Evolutionary conservation across 2,113 vertebrate species (phyloP), one percentile per base, ranked within the genome.

Genomic region (Agelaius phoeniceus): DNA sequence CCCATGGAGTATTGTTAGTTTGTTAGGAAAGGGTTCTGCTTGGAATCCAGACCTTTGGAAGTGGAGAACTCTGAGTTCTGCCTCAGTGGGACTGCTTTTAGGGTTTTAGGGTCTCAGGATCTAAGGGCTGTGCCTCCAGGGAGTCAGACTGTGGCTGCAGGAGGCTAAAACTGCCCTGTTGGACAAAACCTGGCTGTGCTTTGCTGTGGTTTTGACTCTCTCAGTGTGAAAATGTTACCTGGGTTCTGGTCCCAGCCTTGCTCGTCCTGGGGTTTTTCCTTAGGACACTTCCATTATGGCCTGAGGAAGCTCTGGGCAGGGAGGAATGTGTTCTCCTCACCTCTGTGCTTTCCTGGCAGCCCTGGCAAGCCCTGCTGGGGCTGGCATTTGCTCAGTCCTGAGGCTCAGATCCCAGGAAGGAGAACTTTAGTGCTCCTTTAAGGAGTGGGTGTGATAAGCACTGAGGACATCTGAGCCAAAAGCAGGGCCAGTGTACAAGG

Each of bases 131-230:
- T 52, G 18, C n/a, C n/a, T 92, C 48, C 6, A 8, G 61, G 58
- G 39, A 72, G n/a, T 58, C n/a, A 30, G 3, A 31, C 10, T 71
- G 13, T 87, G 83, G 10, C 52, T 82, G 26, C 28, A 84, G 63
- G n/a, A n/a, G 13, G 49, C 15, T 59, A 15, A 49, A 72, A 46
- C 10, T 82, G 48, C 33, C 15, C 15, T 54, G 13, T 26, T 66
- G 61, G 26, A 15, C n/a, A 66, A 67, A 66, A 78, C 7, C 3
- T 71, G 57, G 9, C 55, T 90, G 84, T 84, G 35, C 52, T 90
- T 87, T 84, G 35, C 52, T 85, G 61, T 55, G 43, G 35, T 67
- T 28, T 46, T 11, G 6, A 1, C 24, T 41, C 0, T 41, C 0
- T 54, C 24, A 6, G 35, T 2, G 8, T 31, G 10, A 6, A 62